Evolutionary conservation across 2,113 vertebrate species (phyloP).

Genomic region (Corythaixoides concolor): DNA sequence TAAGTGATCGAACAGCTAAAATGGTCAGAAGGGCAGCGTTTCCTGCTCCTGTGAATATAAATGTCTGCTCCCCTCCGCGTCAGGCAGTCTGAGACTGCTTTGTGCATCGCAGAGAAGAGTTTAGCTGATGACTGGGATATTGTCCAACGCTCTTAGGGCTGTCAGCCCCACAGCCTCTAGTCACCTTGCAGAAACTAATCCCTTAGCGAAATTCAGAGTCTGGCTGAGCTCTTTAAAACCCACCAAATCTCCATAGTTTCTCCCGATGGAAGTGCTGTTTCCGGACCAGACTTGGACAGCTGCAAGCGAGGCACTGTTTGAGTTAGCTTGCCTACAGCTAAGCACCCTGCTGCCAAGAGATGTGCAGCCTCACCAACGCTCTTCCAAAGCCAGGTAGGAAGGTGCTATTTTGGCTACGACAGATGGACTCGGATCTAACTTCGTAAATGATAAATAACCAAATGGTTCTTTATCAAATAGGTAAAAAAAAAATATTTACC

Average conservation of each 20-base stretch:
- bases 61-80: background rate
- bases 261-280: background rate
- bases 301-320: background rate
- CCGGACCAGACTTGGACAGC: background rate
- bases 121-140: background rate
- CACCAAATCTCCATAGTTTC: background rate
- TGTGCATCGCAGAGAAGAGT: background rate
- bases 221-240: background rate
- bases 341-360: background rate
- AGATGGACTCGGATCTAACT: background rate
- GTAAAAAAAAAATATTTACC: background rate
- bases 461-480: background rate
- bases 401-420: background rate
- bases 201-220: background rate
- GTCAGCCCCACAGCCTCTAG: too few species aligned
- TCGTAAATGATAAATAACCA: background rate
- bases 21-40: background rate
- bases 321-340: background rate
- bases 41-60: background rate
- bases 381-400: background rate
- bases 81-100: background rate
- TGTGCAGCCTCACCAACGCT: background rate
- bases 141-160: background rate
- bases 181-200: background rate
- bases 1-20: background rate